These are phyloP conservation scores for Aplochiton taeniatus DNA, from an alignment of 2,797 vertebrate genomes.

Conservation along the genomic window DNA sequence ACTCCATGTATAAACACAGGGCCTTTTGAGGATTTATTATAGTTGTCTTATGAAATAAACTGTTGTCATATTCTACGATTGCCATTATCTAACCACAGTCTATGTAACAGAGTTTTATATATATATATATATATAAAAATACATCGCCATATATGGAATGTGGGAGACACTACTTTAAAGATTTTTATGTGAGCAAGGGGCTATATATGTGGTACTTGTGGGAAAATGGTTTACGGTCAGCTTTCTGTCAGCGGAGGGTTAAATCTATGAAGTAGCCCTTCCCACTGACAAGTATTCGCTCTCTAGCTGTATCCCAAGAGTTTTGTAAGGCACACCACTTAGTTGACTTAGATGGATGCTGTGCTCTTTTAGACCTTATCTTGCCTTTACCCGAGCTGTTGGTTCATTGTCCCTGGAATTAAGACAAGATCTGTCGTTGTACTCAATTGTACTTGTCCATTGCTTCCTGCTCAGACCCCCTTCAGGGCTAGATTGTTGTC, in stretches of 20 bases:
- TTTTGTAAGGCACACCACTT: conserved; percentile 24
- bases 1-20: conserved; percentile 15
- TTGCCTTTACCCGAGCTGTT: conserved; percentile 29
- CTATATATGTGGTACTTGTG: conserved; percentile 38
- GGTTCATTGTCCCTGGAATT: conserved; percentile 15
- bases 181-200: conserved; percentile 34
- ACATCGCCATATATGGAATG: conserved; percentile 47
- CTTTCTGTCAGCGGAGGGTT: conserved; percentile 41
- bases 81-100: conserved; percentile 25
- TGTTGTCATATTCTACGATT: too few species aligned
- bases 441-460: neutral
- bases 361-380: conserved; percentile 2
- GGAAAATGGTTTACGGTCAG: conserved; percentile 47
- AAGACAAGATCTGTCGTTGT: too few species aligned
- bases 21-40: conserved; percentile 27
- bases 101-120: too few species aligned
- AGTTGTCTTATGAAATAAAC: neutral
- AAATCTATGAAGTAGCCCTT: conserved; percentile 46
- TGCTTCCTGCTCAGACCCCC: neutral
- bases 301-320: conserved; percentile 10
- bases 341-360: neutral
- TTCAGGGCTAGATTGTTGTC: too few species aligned
- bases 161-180: conserved; percentile 6
- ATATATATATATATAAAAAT: conserved; percentile 9
- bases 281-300: conserved; percentile 34